Base-by-base conservation (phyloP, 2,113 vertebrate species). In the Onychorhynchus coronatus region DNA sequence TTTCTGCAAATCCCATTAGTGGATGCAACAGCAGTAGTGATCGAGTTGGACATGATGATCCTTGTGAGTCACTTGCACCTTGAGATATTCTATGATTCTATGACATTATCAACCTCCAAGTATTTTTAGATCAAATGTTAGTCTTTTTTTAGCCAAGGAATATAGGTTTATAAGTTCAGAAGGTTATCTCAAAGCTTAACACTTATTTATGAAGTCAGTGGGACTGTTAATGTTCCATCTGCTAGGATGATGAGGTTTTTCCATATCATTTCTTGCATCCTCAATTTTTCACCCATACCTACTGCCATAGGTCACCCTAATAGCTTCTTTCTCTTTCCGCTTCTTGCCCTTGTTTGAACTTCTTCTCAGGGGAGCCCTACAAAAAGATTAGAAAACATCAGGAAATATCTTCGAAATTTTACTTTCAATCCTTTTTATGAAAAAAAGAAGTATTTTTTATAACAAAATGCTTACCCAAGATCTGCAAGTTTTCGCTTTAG, bases 261-360 rank as follows among this genome's bases (percentile, higher is more conserved):
- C n/a, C 80, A 46, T 30, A 63, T 23, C 1, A 31, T 62, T 61
- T 73, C 55, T 72, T 5, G 0, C 47, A 71, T 46, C 33, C 27
- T 74, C 74, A 39, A 4, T 71, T 52, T 91, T 76, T 96, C 46
- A 62, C 80, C 68, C 95, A 17, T 98, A 99, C 98, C 99, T 99
- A 98, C 97, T 98, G 97, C 98, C 98, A 94, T 88, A 95, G 94
- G 98, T 97, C 70, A 97, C 97, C 97, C 98, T 96, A 91, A 52
- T 58, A 53, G 95, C 88, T 95, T 98, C 98, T 94, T 97, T 98
- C 71, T 98, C 97, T 83, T 97, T 98, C 96, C 97, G 93, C 95
- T 98, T 98, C 97, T 98, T 98, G 85, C 97, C 97, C 91, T 97
- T 98, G 95, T 73, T 98, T 78, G 97, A 97, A 96, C 87, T 98